Percentiles rank a stretch among this genome's conserved stretches.
Conservation (phyloP, 1,140 invertebrate genomes). For the Drosophila malerkotliana region DNA sequence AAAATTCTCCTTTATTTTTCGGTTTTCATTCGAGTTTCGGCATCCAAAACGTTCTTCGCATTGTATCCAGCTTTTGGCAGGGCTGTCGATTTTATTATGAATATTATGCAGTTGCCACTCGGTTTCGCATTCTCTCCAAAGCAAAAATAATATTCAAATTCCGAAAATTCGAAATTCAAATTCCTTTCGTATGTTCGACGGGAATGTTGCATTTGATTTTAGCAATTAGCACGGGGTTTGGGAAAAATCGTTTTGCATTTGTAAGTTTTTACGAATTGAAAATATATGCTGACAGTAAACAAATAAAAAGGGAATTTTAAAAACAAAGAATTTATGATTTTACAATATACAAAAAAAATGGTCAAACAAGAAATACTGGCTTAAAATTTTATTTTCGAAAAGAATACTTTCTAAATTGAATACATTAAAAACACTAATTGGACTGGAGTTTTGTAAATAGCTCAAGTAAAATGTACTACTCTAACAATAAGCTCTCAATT, state of each 20-base stretch:
- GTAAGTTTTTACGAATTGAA: neutral
- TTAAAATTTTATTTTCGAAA: too few relatives aligned
- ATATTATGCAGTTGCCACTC: constrained; percentile 64
- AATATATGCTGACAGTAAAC: neutral
- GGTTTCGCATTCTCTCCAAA: constrained; percentile 21
- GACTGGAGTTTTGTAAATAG: neutral
- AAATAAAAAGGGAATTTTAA: neutral
- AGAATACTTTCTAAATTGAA: neutral
- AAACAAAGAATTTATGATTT: neutral
- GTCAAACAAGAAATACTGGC: too few relatives aligned
- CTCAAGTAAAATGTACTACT: neutral
- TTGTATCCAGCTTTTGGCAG: constrained; percentile 47
- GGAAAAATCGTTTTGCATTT: neutral
- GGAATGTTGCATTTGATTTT: constrained; percentile 46
- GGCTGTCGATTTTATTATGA: constrained; percentile 59
- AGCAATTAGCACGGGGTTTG: constrained; percentile 40
- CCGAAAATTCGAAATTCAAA: constrained; percentile 46
- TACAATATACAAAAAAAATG: too few relatives aligned
- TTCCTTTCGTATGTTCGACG: constrained; percentile 2
- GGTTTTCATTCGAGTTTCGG: constrained; percentile 35
- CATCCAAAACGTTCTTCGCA: constrained; percentile 60
- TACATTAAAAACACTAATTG: neutral
- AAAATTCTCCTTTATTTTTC: constrained; percentile 40
- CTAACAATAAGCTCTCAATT: constrained; percentile 27
- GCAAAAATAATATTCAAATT: constrained; percentile 56